Evolutionary conservation across 2,888 invertebrate genomes (phyloP).

Genomic region (Troides helena): DNA sequence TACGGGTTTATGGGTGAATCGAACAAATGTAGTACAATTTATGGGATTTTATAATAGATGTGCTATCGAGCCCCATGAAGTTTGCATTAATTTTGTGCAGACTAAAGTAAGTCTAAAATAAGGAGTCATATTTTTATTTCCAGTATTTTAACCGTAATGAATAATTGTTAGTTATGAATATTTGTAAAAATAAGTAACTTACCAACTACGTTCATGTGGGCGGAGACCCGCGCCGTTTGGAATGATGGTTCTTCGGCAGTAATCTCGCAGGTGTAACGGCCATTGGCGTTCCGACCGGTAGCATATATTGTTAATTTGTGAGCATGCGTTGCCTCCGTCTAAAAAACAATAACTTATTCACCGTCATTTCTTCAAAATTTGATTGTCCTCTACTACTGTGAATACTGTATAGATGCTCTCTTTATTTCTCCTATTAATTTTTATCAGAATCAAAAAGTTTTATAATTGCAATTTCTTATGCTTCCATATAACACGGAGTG

Average conservation of each 20-base stretch:
- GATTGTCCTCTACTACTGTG: neutral
- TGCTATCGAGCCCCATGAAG: too few species aligned
- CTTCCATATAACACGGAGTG: too few species aligned
- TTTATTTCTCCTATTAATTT: too few species aligned
- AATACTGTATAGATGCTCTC: too few species aligned
- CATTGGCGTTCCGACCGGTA: slow-evolving; percentile 82
- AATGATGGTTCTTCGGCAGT: slow-evolving; percentile 84
- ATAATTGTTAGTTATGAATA: neutral
- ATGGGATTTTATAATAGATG: too few species aligned
- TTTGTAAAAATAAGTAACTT: slow-evolving; percentile 53
- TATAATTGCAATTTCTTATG: too few species aligned
- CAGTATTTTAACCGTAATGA: neutral
- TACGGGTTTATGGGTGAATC: too few species aligned
- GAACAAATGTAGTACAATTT: too few species aligned
- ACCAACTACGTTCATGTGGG: slow-evolving; percentile 87
- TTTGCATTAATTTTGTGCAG: too few species aligned
- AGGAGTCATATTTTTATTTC: too few species aligned
- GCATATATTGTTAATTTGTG: slow-evolving; percentile 82
- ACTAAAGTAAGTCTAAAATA: too few species aligned
- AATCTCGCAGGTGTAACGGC: slow-evolving; percentile 86
- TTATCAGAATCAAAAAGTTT: too few species aligned
- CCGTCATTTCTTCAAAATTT: neutral
- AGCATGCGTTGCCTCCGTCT: slow-evolving; percentile 64
- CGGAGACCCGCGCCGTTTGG: slow-evolving; percentile 82
- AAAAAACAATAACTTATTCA: slow-evolving; percentile 13